Percentiles rank a stretch among this genome's conserved stretches.
Conservation (phyloP, 1,140 invertebrate species). For the Octopus bimaculoides region DNA sequence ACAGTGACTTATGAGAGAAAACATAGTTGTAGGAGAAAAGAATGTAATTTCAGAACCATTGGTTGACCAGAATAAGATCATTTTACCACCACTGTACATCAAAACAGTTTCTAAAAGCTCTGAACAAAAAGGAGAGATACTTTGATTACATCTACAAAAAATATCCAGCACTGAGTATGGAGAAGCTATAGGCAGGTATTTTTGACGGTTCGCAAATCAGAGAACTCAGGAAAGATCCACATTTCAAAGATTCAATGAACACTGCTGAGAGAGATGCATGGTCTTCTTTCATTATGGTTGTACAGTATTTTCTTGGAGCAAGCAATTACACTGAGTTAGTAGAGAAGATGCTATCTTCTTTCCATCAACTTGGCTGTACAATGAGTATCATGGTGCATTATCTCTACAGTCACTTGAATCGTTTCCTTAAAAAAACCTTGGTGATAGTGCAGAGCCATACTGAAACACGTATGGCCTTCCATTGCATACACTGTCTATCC, state of each 20-base stretch:
- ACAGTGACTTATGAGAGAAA: neutral
- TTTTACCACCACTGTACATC: constrained; percentile 7
- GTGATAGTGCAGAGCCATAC: neutral
- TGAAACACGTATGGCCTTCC: no score
- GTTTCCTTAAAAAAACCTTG: constrained; percentile 1
- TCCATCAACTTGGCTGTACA: neutral
- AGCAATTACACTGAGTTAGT: neutral
- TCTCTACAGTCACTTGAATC: neutral
- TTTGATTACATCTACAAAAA: neutral
- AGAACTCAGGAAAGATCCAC: neutral
- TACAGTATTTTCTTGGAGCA: neutral
- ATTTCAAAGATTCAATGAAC: neutral
- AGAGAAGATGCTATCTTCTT: neutral
- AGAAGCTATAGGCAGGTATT: neutral
- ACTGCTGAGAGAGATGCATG: neutral
- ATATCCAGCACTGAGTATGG: neutral
- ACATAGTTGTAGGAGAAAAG: neutral
- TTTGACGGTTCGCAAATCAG: constrained; percentile 2
- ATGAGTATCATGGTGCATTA: neutral
- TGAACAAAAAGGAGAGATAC: neutral
- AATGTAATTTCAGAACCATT: neutral
- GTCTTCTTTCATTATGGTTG: neutral
- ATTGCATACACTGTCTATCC: no score
- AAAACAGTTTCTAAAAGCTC: neutral
- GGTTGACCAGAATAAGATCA: neutral